A percentile compares a stretch with the other conserved stretches of the same genome.
These are phyloP conservation scores for Poecile montanus DNA, from an alignment of 2,797 vertebrate species.

Conservation along the genomic window DNA sequence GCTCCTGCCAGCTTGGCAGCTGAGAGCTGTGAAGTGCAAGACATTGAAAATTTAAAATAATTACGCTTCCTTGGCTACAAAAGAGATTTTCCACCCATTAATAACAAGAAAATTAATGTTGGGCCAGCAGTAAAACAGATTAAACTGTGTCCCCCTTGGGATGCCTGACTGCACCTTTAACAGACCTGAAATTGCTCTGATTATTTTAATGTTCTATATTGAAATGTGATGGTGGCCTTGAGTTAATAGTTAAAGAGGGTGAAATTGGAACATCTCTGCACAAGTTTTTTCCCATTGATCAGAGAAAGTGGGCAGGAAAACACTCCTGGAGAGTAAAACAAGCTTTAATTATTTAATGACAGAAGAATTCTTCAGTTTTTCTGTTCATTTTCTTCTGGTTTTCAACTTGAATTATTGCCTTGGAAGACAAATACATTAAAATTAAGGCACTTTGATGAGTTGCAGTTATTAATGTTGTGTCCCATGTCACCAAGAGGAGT, in stretches of 20 bases:
- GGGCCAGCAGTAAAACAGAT: slow-evolving; percentile 81
- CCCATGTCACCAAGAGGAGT: not conserved
- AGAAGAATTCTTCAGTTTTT: not conserved
- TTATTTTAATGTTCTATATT: slow-evolving; percentile 75
- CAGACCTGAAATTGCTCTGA: slow-evolving; percentile 78
- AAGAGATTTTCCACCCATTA: slow-evolving; percentile 83
- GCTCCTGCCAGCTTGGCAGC: slow-evolving; percentile 55
- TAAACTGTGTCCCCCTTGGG: slow-evolving; percentile 81
- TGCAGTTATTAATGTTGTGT: not conserved
- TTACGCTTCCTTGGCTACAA: slow-evolving; percentile 71
- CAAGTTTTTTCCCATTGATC: slow-evolving; percentile 59
- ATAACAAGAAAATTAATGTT: slow-evolving; percentile 86
- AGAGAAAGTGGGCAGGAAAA: slow-evolving; percentile 57
- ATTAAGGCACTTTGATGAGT: not conserved
- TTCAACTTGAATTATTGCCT: not conserved
- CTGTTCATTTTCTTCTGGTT: not conserved
- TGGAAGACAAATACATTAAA: not conserved
- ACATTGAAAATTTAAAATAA: slow-evolving; percentile 76
- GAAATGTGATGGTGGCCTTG: slow-evolving; percentile 75
- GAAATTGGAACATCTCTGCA: slow-evolving; percentile 64
- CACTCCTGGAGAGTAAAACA: not conserved
- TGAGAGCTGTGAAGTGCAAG: slow-evolving; percentile 74
- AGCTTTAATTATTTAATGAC: not conserved
- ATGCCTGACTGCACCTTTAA: slow-evolving; percentile 84
- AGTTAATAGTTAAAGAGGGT: slow-evolving; percentile 77